Base-by-base conservation (phyloP, 2,888 invertebrate genomes). In the Amblyteles armatorius region DNA sequence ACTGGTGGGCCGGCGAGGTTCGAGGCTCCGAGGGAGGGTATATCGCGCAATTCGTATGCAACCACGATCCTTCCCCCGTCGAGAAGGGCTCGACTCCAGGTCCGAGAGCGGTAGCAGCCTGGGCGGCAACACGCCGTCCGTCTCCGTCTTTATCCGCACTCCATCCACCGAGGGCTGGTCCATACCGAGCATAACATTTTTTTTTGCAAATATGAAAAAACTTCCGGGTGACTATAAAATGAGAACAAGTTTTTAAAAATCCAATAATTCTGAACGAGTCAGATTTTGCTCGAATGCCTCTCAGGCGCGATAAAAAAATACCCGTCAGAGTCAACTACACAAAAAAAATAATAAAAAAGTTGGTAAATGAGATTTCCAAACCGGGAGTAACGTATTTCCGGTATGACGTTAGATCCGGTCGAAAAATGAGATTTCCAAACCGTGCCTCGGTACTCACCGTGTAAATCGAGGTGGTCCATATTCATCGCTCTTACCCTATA, bases 31-130 rank as follows among this genome's bases (percentile, higher is more conserved):
- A 44, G 40, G 57, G 85, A 71, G 79, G 76, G 57, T 60, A 76
- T 78, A 84, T 87, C 72, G 80, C 40, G 82, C 81, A 85, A 87
- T 87, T 87, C 86, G 79, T 80, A 87, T 86, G 83, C 87, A 78
- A 82, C 80, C 55, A 78, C 74, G 72, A 81, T 69, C 79, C 57
- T 78, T 79, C 77, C 65, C 67, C 68, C 79, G 65, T 19, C 11
- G 50, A 48, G 63, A 65, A 16, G 44, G 33, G 57, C 26, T 74
- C 63, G 48, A 63, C 74, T 26, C 29, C 33, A 1, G 36, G 19
- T 63, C 19, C 74, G 63, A 6, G 33, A 74, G 19, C n/a, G 63
- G 29, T 13, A 33, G 48, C 60, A 74, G 33, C 63, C 29, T 50
- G 63, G 36, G 22, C 50, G 65, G 76, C 65, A 50, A 76, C 65